Evolutionary conservation across 1,140 invertebrate species (phyloP), one percentile per base, ranked within the genome.

Genomic region (Artemia franciscana): DNA sequence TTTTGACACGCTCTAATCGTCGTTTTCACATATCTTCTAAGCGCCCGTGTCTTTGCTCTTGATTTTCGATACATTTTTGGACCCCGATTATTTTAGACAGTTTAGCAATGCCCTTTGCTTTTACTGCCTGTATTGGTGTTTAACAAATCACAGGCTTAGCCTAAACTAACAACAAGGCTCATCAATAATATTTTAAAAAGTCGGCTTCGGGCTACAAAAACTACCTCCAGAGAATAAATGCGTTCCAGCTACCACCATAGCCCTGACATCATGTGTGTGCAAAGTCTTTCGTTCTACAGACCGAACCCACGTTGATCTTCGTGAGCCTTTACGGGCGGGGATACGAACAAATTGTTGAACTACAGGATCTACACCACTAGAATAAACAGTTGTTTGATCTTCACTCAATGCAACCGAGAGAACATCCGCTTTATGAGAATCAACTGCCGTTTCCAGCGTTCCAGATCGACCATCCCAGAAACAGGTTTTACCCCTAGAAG

Each of bases 401-500:
- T 83, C 76, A n/a, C 83, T 82, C 2, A 91, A 72, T 18, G 78
- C 78, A 28, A 93, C 64, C 1, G 80, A 72, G 12, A 89, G 73
- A 51, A 93, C 81, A 74, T 91, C 87, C 0, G 84, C 82, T 66
- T 82, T 82, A 68, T 92, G 85, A 57, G 82, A 83, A 63, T 82
- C 79, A 64, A 83, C 80, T 60, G 77, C 79, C 70, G 88, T 81
- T 56, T 88, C 79, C 64, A 88, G 76, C 24, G 84, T 82, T 15
- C 86, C 88, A 28, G 82, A 72, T 58, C 78, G 77, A 15, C 84
- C 83, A 78, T 91, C 87, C 89, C 89, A 95, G 68, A 95, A 85
- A 27, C 82, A 84, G 0, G 90, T 77, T 69, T 81, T 80, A 0
- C 91, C 91, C 28, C 83, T 76, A 21, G 30, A 69, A 67, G n/a